Evolutionary conservation across 2,888 invertebrate genomes (phyloP), one percentile per base, ranked within the genome.

Genomic region (Cotesia congregata): DNA sequence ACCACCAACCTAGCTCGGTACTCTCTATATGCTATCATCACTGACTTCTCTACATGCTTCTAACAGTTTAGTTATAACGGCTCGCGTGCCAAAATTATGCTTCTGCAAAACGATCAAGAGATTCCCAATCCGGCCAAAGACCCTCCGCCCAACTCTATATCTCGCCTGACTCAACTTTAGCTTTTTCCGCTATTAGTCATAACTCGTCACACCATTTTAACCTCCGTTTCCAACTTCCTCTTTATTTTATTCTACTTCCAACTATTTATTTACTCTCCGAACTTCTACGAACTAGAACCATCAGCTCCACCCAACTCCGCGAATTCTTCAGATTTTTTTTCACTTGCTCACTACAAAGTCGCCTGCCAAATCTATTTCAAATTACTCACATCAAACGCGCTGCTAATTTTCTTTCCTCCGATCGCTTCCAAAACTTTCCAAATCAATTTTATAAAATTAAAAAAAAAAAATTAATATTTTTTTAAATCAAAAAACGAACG

Each of bases 51-150:
- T 30, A 30, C 30, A 30, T 30, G 3, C 30, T 30, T 30, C 30
- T 30, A 30, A 30, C 30, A 30, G 30, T 60, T 81, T 82, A 80
- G 84, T 83, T 85, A 85, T 50, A 83, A 82, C 79, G 65, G 73
- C 78, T 79, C 83, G 83, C 83, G 82, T 85, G 86, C 87, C 87
- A 87, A 87, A 87, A 86, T 87, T 86, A 86, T 87, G 86, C 78
- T 77, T 77, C 79, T 77, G 73, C 81, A 60, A 74, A 71, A 76
- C 72, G 71, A 79, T 74, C 68, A 73, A 65, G 75, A 75, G 67
- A 81, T 77, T 72, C 68, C 79, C 76, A 80, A 82, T 80, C 81
- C 84, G 85, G 86, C 82, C 85, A 85, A 85, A 86, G 85, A 87
- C 86, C 86, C 84, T 50, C 12, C 50, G 50, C 50, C 50, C 50